A percentile compares a stretch with the other conserved stretches of the same genome.
phyloP scores from a whole-genome alignment of 2,888 invertebrate species.

The Apamea epomidion region DNA sequence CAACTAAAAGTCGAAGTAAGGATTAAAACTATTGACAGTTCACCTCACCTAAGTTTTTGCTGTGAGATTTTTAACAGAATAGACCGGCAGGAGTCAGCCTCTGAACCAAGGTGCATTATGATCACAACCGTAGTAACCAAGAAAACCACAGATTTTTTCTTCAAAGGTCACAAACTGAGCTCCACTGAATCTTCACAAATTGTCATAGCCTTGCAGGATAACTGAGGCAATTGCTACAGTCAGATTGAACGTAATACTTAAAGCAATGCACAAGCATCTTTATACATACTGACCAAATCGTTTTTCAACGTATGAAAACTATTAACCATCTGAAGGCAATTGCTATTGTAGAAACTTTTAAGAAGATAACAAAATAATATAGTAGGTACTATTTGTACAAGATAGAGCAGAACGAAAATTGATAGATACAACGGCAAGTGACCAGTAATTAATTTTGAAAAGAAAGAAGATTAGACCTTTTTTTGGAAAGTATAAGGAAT shows the following conservation, averaged over 20 bases:
- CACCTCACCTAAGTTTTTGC: no score
- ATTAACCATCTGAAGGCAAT: background rate
- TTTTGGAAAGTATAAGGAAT: background rate
- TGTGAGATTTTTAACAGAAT: no score
- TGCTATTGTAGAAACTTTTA: background rate
- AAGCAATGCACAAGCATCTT: background rate
- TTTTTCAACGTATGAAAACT: background rate
- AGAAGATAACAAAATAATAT: background rate
- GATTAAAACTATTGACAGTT: no score
- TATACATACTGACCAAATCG: background rate
- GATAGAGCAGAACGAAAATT: background rate
- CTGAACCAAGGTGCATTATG: background rate
- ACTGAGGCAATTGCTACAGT: conserved; percentile 19
- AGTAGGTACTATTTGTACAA: background rate
- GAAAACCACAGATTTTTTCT: background rate
- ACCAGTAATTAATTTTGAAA: background rate
- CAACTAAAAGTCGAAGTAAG: no score
- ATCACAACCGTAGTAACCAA: background rate
- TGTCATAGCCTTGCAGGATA: background rate
- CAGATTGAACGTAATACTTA: conserved; percentile 14
- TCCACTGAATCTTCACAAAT: background rate
- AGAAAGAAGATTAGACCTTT: background rate
- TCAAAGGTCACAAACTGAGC: background rate
- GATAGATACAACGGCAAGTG: background rate
- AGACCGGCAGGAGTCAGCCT: no score